Evolutionary conservation across 2,888 invertebrate genomes (phyloP).

Genomic region (Salticus scenicus): DNA sequence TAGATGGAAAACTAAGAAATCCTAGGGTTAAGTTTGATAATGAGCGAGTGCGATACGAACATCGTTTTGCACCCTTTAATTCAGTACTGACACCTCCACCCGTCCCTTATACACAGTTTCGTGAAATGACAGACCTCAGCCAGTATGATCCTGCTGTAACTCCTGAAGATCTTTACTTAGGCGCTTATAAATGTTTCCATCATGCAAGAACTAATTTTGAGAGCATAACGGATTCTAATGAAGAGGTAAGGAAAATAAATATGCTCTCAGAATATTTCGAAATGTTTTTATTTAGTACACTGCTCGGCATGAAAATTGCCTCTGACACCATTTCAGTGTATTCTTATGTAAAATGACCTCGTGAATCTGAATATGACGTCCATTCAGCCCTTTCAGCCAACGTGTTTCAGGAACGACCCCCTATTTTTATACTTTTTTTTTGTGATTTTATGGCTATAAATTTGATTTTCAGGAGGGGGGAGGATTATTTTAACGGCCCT

Average conservation of each 20-base stretch:
- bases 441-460: no score
- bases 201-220: conserved; percentile 91
- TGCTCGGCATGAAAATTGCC: no score
- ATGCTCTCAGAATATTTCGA: no score
- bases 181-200: conserved; percentile 93
- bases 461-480: no score
- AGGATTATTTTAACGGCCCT: no score
- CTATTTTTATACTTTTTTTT: no score
- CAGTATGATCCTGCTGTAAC: conserved; percentile 75
- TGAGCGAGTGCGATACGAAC: conserved; percentile 95
- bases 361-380: no score
- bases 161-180: conserved; percentile 80
- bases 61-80: conserved; percentile 92
- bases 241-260: conserved; percentile 81
- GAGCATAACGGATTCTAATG: conserved; percentile 86
- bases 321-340: no score
- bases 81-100: conserved; percentile 91
- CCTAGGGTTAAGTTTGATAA: conserved; percentile 93
- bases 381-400: no score
- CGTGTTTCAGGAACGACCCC: no score
- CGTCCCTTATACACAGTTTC: conserved; percentile 91
- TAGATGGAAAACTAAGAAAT: conserved; percentile 88
- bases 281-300: no score
- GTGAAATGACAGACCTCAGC: conserved; percentile 83
- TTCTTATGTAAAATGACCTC: no score